A percentile compares a stretch with the other conserved stretches of the same genome.
These are phyloP conservation scores for Coregonus suidteri DNA, from an alignment of 2,797 vertebrate genomes.

Conservation along the genomic window DNA sequence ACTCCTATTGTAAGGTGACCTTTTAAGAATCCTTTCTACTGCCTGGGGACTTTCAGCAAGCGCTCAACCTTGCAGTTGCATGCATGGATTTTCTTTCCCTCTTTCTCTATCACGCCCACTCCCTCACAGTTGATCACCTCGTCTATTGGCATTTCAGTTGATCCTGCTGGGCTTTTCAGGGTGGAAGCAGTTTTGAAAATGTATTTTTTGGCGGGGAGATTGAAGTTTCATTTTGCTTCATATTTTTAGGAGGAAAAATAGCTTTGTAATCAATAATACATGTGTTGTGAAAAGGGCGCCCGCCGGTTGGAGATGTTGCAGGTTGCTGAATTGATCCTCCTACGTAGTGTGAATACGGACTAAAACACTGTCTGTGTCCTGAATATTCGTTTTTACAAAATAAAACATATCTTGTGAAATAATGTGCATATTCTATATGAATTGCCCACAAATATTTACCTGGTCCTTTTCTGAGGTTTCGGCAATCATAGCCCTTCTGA, in stretches of 20 bases:
- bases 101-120: constrained; percentile 19
- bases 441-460: background rate
- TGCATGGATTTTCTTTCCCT: constrained; percentile 11
- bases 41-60: constrained; percentile 12
- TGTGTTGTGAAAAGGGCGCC: constrained; percentile 46
- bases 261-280: constrained; percentile 59
- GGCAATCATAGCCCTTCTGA: no score
- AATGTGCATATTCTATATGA: background rate
- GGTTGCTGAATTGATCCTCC: background rate
- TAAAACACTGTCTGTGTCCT: no score
- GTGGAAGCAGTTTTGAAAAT: constrained; percentile 33
- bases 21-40: constrained; percentile 42
- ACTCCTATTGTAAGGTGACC: constrained; percentile 43
- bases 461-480: no score
- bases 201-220: constrained; percentile 24
- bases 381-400: no score
- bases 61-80: constrained; percentile 43
- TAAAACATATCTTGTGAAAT: background rate
- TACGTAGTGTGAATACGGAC: no score
- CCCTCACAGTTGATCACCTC: constrained; percentile 50
- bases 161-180: constrained; percentile 13
- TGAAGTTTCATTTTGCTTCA: constrained; percentile 42
- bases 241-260: constrained; percentile 29
- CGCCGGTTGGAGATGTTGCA: constrained; percentile 23
- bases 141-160: constrained; percentile 42